Evolutionary conservation across 2,113 vertebrate genomes (phyloP), one percentile per base, ranked within the genome.

Genomic region (Megaceryle torquata): DNA sequence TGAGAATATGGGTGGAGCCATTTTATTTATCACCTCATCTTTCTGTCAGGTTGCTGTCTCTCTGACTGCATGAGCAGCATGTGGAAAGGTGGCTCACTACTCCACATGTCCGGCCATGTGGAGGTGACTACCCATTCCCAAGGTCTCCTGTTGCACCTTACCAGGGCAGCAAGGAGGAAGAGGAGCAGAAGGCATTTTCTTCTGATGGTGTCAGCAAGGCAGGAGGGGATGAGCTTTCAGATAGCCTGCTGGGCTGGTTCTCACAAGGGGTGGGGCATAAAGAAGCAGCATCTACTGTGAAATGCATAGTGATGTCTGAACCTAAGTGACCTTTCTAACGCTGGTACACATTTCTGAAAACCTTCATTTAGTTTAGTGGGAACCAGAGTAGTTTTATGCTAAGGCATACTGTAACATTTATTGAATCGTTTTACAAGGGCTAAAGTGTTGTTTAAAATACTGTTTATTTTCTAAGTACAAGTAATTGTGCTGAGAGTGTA

Each of bases 31-130:
- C 37, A 20, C 7, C 15, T 57, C 41, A 60, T 63, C 28, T 29
- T 75, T 44, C 33, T 82, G 60, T 28, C 41, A 28, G 72, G 33
- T n/a, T 33, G 15, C 57, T 26, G 71, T 28, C 24, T 9, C 12
- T 5, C 41, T 43, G 63, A 19, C 68, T 75, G 39, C 43, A 13
- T 5, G 6, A 53, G 50, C 37, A 69, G 20, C 31, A 18, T 1
- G 0, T 35, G 59, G 78, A 80, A 67, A 67, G 37, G 21, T 50
- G 80, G 29, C 22, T 86, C 1, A 0, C 15, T 39, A 21, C 15
- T 51, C 41, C 3, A 1, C 4, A 1, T 51, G 20, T 48, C 28
- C 1, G 1, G 5, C 37, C 18, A 5, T 0, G 0, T 51, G 26
- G 53, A 29, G 25, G 19, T 82, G 43, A 63, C 64, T 26, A 82